Evolutionary conservation across 2,113 vertebrate species (phyloP).

Genomic region (Cromileptes altivelis): DNA sequence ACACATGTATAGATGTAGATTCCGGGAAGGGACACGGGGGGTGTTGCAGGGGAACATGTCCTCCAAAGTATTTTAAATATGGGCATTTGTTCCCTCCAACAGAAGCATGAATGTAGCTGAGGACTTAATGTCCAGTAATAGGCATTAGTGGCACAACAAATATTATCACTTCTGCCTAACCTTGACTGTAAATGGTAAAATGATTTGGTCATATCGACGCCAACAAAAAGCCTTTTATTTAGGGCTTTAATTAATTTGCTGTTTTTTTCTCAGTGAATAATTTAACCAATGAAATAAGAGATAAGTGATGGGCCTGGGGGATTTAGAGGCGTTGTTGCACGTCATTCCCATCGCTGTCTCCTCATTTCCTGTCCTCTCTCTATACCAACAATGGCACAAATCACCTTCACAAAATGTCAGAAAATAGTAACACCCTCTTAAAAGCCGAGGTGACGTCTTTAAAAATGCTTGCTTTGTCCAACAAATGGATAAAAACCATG

Average conservation of each 20-base stretch:
- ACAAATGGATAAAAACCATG: not conserved
- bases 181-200: not conserved
- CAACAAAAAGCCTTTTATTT: not conserved
- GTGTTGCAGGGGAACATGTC: too few species aligned
- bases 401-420: too few species aligned
- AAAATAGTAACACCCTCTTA: not conserved
- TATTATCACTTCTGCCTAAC: not conserved
- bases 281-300: not conserved
- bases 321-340: not conserved
- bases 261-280: not conserved
- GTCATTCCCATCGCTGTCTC: not conserved
- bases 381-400: not conserved
- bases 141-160: too few species aligned
- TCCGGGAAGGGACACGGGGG: too few species aligned
- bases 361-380: not conserved
- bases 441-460: not conserved
- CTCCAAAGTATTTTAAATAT: too few species aligned
- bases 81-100: too few species aligned
- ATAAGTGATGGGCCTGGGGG: not conserved
- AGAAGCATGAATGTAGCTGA: too few species aligned
- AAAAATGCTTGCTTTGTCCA: not conserved
- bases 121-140: too few species aligned
- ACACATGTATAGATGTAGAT: too few species aligned
- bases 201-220: not conserved
- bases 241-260: not conserved